phyloP scores from a whole-genome alignment of 2,888 invertebrate species.

The Dysmachus trigonus region DNA sequence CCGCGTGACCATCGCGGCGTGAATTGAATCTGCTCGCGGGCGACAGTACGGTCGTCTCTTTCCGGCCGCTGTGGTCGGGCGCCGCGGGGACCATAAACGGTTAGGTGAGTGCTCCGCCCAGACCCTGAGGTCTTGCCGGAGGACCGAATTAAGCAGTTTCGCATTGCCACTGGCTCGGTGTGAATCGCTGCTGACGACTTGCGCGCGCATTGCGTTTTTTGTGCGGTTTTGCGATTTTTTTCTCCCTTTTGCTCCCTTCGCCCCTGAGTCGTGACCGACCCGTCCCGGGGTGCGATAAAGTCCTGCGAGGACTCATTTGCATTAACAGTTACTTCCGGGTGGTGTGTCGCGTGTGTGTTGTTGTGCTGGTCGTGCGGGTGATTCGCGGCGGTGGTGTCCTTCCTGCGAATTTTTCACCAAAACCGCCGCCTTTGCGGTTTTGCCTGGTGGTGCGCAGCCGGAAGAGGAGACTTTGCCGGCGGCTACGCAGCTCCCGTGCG shows the following conservation, averaged over 20 bases:
- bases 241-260: neutral
- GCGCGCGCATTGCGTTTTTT: conserved; percentile 44
- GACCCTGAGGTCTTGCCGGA: conserved; percentile 50
- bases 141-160: conserved; percentile 48
- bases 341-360: neutral
- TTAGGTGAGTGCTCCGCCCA: conserved; percentile 47
- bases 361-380: neutral
- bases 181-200: conserved; percentile 37
- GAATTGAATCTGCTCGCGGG: neutral
- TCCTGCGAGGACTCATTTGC: conserved; percentile 10
- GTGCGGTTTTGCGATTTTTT: neutral
- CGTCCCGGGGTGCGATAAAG: neutral
- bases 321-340: conserved; percentile 30
- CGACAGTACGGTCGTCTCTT: conserved; percentile 31
- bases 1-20: neutral
- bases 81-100: conserved; percentile 21
- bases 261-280: conserved; percentile 30
- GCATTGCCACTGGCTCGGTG: conserved; percentile 47
- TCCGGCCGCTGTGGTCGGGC: conserved; percentile 9
- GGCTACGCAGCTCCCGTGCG: conserved; percentile 11
- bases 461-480: conserved; percentile 36
- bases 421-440: neutral
- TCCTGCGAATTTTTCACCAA: neutral
- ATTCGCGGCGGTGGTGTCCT: neutral
- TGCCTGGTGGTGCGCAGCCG: neutral